Evolutionary conservation across 2,797 vertebrate genomes (phyloP), one percentile per base, ranked within the genome.

Genomic region (Percopsis omiscomaycus): DNA sequence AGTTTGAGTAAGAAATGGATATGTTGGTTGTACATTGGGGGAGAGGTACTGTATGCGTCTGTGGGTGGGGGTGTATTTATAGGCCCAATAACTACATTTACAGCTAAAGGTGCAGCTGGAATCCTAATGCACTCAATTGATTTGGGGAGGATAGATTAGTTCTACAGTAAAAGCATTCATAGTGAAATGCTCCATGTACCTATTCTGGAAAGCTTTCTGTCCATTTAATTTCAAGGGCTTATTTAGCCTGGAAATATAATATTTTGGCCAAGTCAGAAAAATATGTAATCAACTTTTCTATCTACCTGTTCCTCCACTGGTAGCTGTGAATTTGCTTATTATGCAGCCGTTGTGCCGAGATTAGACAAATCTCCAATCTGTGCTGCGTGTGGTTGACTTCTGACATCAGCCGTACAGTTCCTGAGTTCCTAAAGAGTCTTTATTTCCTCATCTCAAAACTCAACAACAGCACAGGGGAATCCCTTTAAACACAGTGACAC

Each of bases 361-460:
- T 89, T 89, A 89, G 66, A 71, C 76, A 77, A 74, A 86, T 82
- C 81, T n/a, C n/a, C 63, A 86, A 90, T 88, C 86, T 81, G 73
- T 3, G 53, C 32, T 32, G 2, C 15, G 11, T 13, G 29, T 13
- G 49, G 49, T 51, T 13, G 0, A 10, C 13, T n/a, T 32, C 13
- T 30, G n/a, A n/a, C n/a, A n/a, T n/a, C n/a, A n/a, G n/a, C n/a
- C n/a, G n/a, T n/a, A n/a, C n/a, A n/a, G n/a, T n/a, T n/a, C n/a
- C n/a, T n/a, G n/a, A n/a, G n/a, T n/a, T n/a, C n/a, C n/a, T n/a
- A n/a, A n/a, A n/a, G n/a, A n/a, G n/a, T n/a, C n/a, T n/a, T n/a
- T n/a, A n/a, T n/a, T n/a, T n/a, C n/a, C n/a, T n/a, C n/a, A n/a
- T n/a, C n/a, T n/a, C n/a, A n/a, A n/a, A n/a, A n/a, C n/a, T n/a